These are phyloP conservation scores for Acrocephalus arundinaceus DNA, from an alignment of 2,113 vertebrate genomes.

Conservation along the genomic window DNA sequence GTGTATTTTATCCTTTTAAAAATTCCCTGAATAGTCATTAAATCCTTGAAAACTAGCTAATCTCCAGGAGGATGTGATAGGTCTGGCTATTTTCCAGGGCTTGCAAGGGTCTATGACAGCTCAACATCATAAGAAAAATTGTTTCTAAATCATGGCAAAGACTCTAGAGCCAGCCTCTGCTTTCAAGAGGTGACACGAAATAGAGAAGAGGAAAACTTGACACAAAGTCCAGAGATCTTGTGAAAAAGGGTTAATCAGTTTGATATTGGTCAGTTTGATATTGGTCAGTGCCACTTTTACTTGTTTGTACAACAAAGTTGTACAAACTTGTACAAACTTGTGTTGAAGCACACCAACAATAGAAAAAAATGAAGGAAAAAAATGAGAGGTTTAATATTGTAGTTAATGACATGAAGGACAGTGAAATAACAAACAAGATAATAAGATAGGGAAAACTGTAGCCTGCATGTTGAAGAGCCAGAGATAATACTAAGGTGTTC, in stretches of 20 bases:
- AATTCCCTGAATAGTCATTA: conserved; percentile 31
- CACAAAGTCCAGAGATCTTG: rapidly evolving
- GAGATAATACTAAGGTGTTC: not conserved
- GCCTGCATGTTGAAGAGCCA: not conserved
- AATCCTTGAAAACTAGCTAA: conserved; percentile 36
- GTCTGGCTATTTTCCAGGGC: not conserved
- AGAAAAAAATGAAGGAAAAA: not conserved
- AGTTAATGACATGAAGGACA: not conserved
- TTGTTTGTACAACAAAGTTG: not conserved
- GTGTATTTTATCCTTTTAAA: conserved; percentile 43
- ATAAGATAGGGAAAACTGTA: not conserved
- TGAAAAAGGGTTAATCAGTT: not conserved
- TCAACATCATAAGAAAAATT: not conserved
- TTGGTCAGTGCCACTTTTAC: not conserved
- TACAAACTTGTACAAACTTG: not conserved
- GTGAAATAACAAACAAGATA: not conserved
- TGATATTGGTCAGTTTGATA: not conserved
- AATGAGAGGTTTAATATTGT: not conserved
- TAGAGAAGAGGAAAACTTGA: not conserved
- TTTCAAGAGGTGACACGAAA: not conserved
- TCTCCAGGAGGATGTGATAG: conserved; percentile 4
- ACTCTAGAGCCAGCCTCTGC: not conserved
- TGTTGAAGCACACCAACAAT: not conserved
- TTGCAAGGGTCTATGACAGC: not conserved
- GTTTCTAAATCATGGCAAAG: not conserved